Evolutionary conservation across 2,113 vertebrate genomes (phyloP).

Genomic region (Dicaeum eximium): DNA sequence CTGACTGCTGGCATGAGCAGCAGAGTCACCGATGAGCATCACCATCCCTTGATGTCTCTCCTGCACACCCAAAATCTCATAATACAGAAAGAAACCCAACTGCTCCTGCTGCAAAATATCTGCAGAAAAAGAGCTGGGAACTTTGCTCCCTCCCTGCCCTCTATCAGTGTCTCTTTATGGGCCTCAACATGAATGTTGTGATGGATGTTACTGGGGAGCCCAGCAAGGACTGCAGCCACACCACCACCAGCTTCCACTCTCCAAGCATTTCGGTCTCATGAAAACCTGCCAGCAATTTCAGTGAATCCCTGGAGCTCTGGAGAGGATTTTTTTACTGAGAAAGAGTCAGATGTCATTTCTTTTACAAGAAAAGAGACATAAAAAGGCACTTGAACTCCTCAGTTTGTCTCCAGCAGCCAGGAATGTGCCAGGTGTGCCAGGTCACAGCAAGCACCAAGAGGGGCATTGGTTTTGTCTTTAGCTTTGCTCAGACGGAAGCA

Average conservation of each 20-base stretch:
- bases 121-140: not conserved
- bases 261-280: rapidly evolving
- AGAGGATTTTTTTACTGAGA: not conserved
- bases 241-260: not conserved
- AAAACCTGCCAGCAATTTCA: not conserved
- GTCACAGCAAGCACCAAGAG: not conserved
- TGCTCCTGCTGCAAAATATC: not conserved
- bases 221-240: rapidly evolving
- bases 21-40: not conserved
- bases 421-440: not conserved
- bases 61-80: not conserved
- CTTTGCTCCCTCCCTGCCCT: not conserved
- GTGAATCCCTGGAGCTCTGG: not conserved
- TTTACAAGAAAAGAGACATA: not conserved
- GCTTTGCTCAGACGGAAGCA: not conserved
- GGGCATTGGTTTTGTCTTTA: not conserved
- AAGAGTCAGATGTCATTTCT: not conserved
- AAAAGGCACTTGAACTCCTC: not conserved
- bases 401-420: not conserved
- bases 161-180: not conserved
- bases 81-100: not conserved
- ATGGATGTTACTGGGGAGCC: not conserved
- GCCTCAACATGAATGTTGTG: rapidly evolving
- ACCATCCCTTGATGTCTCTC: not conserved
- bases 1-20: not conserved